Percentiles rank a stretch among this genome's conserved stretches.
phyloP scores from a whole-genome alignment of 1,140 invertebrate species.

The Drosophila arizonae region DNA sequence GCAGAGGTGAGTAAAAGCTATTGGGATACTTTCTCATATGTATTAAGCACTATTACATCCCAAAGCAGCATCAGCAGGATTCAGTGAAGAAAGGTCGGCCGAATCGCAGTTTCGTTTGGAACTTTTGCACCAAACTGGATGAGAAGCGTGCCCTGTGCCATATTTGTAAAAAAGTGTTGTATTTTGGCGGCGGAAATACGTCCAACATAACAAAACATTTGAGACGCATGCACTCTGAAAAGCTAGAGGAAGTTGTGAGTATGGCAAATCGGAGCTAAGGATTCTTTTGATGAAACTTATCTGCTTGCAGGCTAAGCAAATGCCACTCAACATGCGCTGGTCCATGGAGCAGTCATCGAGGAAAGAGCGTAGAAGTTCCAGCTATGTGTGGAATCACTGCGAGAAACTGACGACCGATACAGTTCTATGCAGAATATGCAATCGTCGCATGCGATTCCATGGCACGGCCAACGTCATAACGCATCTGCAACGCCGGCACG shows the following conservation, averaged over 20 bases:
- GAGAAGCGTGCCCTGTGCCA: slow-evolving; percentile 59
- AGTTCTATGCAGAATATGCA: slow-evolving; percentile 60
- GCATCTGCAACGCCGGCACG: slow-evolving; percentile 56
- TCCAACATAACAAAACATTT: slow-evolving; percentile 65
- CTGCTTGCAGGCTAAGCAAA: slow-evolving; percentile 5
- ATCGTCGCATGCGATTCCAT: slow-evolving; percentile 59
- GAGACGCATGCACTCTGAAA: slow-evolving; percentile 50
- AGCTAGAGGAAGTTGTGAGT: slow-evolving; percentile 37
- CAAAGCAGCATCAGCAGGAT: slow-evolving; percentile 14
- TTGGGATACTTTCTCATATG: not conserved
- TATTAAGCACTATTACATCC: not conserved
- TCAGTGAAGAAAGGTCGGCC: slow-evolving; percentile 41
- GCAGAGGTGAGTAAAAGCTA: not conserved
- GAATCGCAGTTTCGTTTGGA: slow-evolving; percentile 63
- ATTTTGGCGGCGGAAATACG: slow-evolving; percentile 63
- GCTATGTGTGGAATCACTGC: slow-evolving; percentile 67
- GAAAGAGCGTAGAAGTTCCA: slow-evolving; percentile 53
- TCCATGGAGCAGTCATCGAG: not conserved
- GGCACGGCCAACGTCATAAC: slow-evolving; percentile 72
- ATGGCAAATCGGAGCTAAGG: not conserved
- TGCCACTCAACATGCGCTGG: slow-evolving; percentile 20
- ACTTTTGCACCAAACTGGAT: slow-evolving; percentile 58
- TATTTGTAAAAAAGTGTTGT: slow-evolving; percentile 58
- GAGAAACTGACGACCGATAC: slow-evolving; percentile 51
- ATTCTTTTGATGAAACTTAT: not conserved